Evolutionary conservation across 2,113 vertebrate species (phyloP).

Genomic region (Phrynocephalus versicolor): DNA sequence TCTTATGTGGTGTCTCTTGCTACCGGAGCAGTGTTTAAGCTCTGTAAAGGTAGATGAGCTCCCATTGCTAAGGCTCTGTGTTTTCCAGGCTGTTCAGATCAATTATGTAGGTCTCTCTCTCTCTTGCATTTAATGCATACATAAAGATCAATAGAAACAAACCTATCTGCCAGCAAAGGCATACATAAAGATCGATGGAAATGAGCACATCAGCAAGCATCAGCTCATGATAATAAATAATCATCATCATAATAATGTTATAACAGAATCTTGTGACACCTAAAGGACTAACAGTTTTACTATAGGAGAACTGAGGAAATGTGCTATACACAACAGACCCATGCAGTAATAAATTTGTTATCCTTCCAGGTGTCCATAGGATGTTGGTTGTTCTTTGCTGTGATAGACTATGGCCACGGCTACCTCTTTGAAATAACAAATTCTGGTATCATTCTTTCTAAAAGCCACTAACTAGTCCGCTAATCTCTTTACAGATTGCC

Average conservation of each 20-base stretch:
- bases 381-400: too few relatives aligned
- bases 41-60: neutral
- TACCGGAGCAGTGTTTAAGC: neutral
- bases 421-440: too few relatives aligned
- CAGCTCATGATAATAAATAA: neutral
- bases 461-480: neutral
- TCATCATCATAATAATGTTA: neutral
- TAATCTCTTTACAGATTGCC: slow-evolving; percentile 84
- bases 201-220: neutral
- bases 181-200: neutral
- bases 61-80: neutral
- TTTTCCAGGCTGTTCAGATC: neutral
- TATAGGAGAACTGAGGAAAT: too few relatives aligned
- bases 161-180: neutral
- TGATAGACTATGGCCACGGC: too few relatives aligned
- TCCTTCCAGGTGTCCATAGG: too few relatives aligned
- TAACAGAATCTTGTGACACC: too few relatives aligned
- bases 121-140: neutral
- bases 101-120: neutral
- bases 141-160: neutral
- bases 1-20: neutral
- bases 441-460: too few relatives aligned
- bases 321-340: too few relatives aligned
- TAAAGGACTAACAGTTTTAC: too few relatives aligned
- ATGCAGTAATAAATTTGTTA: too few relatives aligned